These are phyloP conservation scores for Felis chaus DNA, from an alignment of 2,113 vertebrate genomes.

Conservation along the genomic window DNA sequence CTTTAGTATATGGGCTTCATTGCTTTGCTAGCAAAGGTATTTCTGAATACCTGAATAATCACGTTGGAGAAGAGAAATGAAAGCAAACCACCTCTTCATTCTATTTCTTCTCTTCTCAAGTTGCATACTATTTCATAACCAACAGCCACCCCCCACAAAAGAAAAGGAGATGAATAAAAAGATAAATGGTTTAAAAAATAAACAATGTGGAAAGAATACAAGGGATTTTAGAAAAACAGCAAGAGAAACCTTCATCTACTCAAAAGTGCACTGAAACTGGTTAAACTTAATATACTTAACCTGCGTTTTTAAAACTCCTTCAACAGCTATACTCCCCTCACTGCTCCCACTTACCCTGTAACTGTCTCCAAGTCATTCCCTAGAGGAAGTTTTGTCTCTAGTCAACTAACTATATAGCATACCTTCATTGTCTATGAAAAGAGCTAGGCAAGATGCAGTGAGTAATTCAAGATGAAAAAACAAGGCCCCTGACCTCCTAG, in stretches of 20 bases:
- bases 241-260: not conserved
- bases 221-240: slow-evolving; percentile 37
- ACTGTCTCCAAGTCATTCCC: not conserved
- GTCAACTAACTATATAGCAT: not conserved
- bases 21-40: not conserved
- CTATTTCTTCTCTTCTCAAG: not conserved
- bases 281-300: not conserved
- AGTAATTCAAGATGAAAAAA: not conserved
- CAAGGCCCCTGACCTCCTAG: not conserved
- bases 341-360: not conserved
- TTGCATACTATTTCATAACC: not conserved
- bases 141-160: not conserved
- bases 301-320: not conserved
- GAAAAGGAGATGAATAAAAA: not conserved
- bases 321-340: not conserved
- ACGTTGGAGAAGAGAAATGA: not conserved
- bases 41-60: not conserved
- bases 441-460: not conserved
- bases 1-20: not conserved
- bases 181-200: not conserved
- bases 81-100: not conserved
- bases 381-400: not conserved
- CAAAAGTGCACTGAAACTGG: not conserved
- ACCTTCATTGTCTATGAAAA: not conserved
- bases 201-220: not conserved